Evolutionary conservation across 2,113 vertebrate species (phyloP), one percentile per base, ranked within the genome.

Genomic region (Prionailurus viverrinus): DNA sequence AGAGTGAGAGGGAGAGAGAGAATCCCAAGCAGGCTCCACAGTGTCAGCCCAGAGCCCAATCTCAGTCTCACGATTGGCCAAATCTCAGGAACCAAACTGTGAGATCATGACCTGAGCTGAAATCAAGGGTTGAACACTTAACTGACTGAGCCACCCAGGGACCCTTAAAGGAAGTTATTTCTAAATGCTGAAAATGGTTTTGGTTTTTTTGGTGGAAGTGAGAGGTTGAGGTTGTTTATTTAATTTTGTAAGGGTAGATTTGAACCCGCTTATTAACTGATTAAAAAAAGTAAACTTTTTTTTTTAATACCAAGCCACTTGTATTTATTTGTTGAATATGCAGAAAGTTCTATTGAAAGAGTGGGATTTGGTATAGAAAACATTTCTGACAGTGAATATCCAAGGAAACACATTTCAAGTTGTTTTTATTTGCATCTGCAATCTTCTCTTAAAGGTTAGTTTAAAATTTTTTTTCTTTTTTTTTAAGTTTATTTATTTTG

Each of bases 211-310:
- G 76, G 16, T 92, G 29, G 53, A 82, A 78, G 51, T 69, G 36
- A 91, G 45, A 88, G 41, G 45, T 15, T 89, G 65, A 93, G 7
- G 25, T 36, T 90, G 82, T n/a, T 95, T 73, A 61, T 84, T 84
- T 91, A 69, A 36, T 92, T 91, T 92, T 92, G 14, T 83, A 93
- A 58, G 4, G 39, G n/a, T 78, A 68, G 33, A 58, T 91, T 78
- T 94, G 86, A 92, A 90, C 81, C 84, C 45, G 51, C 74, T 76
- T 65, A n/a, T 68, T 92, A 87, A n/a, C 23, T 92, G 65, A 86
- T 14, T 63, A 29, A 93, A n/a, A 81, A 93, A 69, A 81, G 25
- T 61, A 58, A 86, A 82, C 58, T 73, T 85, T 45, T 45, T 45
- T 45, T 45, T 45, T 45, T 45, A 45, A 45, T 45, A 45, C 45